Evolutionary conservation across 2,113 vertebrate species (phyloP), one percentile per base, ranked within the genome.

Genomic region (Scartelaos histophorus): DNA sequence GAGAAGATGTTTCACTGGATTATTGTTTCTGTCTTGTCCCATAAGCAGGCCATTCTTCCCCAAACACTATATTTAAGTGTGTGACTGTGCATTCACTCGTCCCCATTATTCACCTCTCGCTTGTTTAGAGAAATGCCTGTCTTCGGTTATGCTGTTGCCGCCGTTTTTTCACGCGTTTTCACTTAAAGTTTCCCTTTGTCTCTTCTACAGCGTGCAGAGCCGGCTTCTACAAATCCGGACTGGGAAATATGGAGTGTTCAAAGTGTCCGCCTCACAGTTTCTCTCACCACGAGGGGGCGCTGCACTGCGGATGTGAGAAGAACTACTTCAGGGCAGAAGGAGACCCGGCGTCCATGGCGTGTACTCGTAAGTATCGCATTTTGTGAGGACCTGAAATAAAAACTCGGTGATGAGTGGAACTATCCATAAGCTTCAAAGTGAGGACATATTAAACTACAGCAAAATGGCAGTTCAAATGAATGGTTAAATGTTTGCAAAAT

Each of bases 261-360:
- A 99, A 99, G 90, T 99, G 97, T 83, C 97, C 97, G 0, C 97
- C 97, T 22, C 97, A 98, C 75, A 99, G 97, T 73, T 95, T 95
- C 69, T 94, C 95, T 15, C 94, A 94, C 0, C 94, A 97, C 85
- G 96, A 98, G 64, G 97, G 96, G 1, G 95, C 97, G 67, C 81
- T 95, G 85, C 92, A 96, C 93, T 99, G 97, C 84, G 94, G 91
- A 91, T 99, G 97, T 91, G 97, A 99, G 92, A 98, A 97, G 88
- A 98, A 97, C 94, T 97, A 96, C 93, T 99, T 97, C 93, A 94
- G 97, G 35, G 94, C 97, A 53, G 96, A 96, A 58, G 97, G 95
- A 91, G 97, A 99, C 83, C 95, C 95, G 74, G 94, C 95, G 86
- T 97, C 97, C 85, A 98, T 99, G 97, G 97, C 97, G 92, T 99